Base-by-base conservation (phyloP, 2,113 vertebrate species). In the Genyomyrus donnyi region DNA sequence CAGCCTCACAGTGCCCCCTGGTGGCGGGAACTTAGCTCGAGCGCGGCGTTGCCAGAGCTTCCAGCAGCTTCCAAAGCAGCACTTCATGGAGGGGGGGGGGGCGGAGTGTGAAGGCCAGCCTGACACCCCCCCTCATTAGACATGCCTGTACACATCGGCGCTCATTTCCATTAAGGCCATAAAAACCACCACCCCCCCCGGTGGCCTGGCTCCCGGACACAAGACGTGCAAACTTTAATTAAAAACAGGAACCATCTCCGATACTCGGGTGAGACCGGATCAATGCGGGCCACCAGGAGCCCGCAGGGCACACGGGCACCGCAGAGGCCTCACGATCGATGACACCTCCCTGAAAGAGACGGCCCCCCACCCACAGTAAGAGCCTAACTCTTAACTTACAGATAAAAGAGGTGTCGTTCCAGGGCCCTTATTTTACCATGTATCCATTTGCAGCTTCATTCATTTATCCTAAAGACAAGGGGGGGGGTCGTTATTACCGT, bases 1-100 rank as follows among this genome's bases (percentile, higher is more conserved):
- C 94, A 97, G 96, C 96, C 94, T 94, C 96, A 96, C 95, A 97
- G 96, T 97, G 97, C 97, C 98, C 98, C 97, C 95, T 94, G 94
- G 95, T 96, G 95, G 94, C 93, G 91, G 50, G 21, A 46, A 77
- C 74, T 31, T 13, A 5, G 27, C 35, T 8, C 1, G 13, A 77
- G 45, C 39, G 1, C 9, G 91, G 91, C 91, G 53, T 52, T 48
- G 86, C 80, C 85, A 85, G 19, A 53, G 24, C 87, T 49, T 90
- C 87, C 87, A 39, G 42, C 74, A 66, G 87, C 46, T 53, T 85
- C 7, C 27, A 89, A 85, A 48, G 21, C 10, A 46, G 27, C 80
- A 52, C 52, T 58, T 9, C 39, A 5, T 11, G 27, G 62, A 35
- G 19, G 6, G 24, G 39, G 13, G 13, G 39, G 39, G 19, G 1